Conservation (phyloP, 2,888 invertebrate species). For the Tromatobia lineatoria region DNA sequence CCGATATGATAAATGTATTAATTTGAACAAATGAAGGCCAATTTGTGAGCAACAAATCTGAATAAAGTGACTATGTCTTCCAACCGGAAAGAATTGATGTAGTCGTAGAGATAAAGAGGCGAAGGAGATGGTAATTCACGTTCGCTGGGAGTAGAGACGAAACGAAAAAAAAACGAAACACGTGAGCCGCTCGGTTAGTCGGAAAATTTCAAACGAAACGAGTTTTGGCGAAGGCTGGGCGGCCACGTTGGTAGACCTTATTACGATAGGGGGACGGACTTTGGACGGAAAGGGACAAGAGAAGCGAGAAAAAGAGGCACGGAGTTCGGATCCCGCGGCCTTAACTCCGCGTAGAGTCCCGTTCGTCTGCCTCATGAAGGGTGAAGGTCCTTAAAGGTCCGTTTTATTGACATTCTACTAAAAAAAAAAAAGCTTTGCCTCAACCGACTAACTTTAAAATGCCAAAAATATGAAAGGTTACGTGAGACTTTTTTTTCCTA, state of each 20-base stretch:
- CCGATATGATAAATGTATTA: background rate
- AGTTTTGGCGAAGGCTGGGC: constrained; percentile 57
- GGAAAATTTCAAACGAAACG: constrained; percentile 69
- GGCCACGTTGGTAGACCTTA: constrained; percentile 44
- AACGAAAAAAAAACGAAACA: background rate
- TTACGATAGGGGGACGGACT: constrained; percentile 27
- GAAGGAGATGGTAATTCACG: constrained; percentile 5
- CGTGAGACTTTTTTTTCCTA: background rate
- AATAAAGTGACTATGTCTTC: background rate
- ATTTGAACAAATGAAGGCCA: background rate
- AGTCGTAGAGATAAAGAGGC: background rate
- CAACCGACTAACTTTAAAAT: background rate
- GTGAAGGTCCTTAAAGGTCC: constrained; percentile 43
- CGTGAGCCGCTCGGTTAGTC: constrained; percentile 33
- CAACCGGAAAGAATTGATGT: constrained; percentile 1
- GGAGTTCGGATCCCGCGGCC: background rate
- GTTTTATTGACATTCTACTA: constrained; percentile 11
- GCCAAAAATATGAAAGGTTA: background rate
- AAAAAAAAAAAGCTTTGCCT: background rate
- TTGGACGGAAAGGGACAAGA: constrained; percentile 36
- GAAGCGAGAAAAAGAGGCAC: constrained; percentile 39
- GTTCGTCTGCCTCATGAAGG: constrained; percentile 18
- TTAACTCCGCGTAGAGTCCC: constrained; percentile 22
- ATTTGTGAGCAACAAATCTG: background rate
- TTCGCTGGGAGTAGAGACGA: background rate